Evolutionary conservation across 1,140 invertebrate genomes (phyloP).

Genomic region (Drosophila watanabei): DNA sequence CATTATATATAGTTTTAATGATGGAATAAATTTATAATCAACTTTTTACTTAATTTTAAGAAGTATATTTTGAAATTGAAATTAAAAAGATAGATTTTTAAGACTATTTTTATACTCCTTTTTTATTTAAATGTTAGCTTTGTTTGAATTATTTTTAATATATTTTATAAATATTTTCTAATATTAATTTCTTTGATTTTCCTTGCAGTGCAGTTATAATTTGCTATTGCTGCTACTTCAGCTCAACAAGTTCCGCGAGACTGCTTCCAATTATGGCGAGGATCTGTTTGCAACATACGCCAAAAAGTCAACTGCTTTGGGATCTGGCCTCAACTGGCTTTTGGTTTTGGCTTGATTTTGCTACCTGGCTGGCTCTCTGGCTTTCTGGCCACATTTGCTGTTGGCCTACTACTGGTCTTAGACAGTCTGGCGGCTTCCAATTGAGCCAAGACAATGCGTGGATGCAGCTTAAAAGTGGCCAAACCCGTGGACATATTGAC

Average conservation of each 20-base stretch:
- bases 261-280: slow-evolving; percentile 81
- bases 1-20: background rate
- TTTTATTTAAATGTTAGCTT: too few relatives aligned
- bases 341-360: slow-evolving; percentile 9
- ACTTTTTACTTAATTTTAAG: background rate
- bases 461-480: slow-evolving; percentile 26
- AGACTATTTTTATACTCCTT: background rate
- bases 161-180: background rate
- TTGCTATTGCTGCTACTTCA: slow-evolving; percentile 41
- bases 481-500: slow-evolving; percentile 25
- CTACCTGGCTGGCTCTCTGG: slow-evolving; percentile 2
- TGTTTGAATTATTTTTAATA: background rate
- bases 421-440: slow-evolving; percentile 63
- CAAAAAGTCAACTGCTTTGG: slow-evolving; percentile 75
- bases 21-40: background rate
- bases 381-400: background rate
- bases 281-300: slow-evolving; percentile 77
- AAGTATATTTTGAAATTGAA: background rate
- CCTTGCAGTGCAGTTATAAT: slow-evolving; percentile 61
- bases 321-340: slow-evolving; percentile 38
- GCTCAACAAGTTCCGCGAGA: slow-evolving; percentile 75
- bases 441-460: slow-evolving; percentile 55
- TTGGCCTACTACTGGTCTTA: slow-evolving; percentile 71
- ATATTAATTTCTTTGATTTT: background rate
- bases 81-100: background rate